Conservation (phyloP, 2,113 vertebrate species). For the Trochalopteron elliotii region DNA sequence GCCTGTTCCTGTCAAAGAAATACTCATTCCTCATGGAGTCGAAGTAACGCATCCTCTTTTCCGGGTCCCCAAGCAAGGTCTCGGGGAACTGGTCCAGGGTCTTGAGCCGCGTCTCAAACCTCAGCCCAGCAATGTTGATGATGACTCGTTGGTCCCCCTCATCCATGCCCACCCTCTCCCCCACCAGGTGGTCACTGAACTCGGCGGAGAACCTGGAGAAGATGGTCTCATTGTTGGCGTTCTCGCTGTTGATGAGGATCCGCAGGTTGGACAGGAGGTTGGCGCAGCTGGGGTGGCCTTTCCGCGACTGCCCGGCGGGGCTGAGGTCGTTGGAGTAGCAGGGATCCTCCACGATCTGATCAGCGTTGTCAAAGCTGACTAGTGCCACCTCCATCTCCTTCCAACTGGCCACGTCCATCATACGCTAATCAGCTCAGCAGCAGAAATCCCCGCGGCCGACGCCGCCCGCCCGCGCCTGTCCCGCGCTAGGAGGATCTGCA, state of each 20-base stretch:
- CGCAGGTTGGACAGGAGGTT: slow-evolving; percentile 88
- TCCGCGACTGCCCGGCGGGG: slow-evolving; percentile 48
- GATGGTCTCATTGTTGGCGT: slow-evolving; percentile 80
- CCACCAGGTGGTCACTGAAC: slow-evolving; percentile 79
- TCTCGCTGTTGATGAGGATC: slow-evolving; percentile 79
- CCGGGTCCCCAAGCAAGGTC: slow-evolving; percentile 87
- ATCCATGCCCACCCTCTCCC: slow-evolving; percentile 78
- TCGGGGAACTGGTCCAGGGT: slow-evolving; percentile 92
- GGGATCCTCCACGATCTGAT: slow-evolving; percentile 82
- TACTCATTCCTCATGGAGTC: slow-evolving; percentile 98
- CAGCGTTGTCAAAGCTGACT: slow-evolving; percentile 86
- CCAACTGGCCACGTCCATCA: slow-evolving; percentile 77
- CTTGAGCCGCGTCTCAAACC: slow-evolving; percentile 91
- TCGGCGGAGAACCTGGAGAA: slow-evolving; percentile 84
- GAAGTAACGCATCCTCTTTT: slow-evolving; percentile 93
- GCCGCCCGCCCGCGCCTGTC: not conserved
- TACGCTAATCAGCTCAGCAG: slow-evolving; percentile 56
- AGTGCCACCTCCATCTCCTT: slow-evolving; percentile 91
- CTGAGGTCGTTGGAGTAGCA: slow-evolving; percentile 73
- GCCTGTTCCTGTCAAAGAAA: slow-evolving; percentile 94
- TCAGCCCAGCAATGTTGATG: slow-evolving; percentile 93
- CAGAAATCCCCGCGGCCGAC: slow-evolving; percentile 38
- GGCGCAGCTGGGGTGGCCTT: slow-evolving; percentile 74
- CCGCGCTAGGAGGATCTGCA: slow-evolving; percentile 60
- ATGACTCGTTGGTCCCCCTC: slow-evolving; percentile 91